phyloP scores from a whole-genome alignment of 2,113 vertebrate genomes.

The Ammodytes marinus region DNA sequence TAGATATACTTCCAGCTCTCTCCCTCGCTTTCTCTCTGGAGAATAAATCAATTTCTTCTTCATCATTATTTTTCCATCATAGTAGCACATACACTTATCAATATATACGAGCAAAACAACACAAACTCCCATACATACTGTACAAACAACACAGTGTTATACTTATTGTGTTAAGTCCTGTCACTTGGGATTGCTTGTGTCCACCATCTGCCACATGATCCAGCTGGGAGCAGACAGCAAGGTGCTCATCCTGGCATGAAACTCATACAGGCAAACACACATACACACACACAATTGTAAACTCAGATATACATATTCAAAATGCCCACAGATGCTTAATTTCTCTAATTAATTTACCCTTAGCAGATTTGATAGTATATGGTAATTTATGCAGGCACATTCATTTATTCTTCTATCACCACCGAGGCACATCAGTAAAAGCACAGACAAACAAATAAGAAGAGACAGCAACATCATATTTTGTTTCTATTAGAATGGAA shows the following conservation, averaged over 20 bases:
- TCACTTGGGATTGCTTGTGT: slow-evolving; percentile 55
- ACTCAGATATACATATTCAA: slow-evolving; percentile 10
- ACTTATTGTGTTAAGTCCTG: slow-evolving; percentile 34
- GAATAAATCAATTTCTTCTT: slow-evolving; percentile 21
- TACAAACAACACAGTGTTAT: slow-evolving; percentile 14
- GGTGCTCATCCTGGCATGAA: slow-evolving; percentile 53
- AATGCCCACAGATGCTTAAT: neutral
- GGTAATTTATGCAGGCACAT: slow-evolving; percentile 47
- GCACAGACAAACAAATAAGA: slow-evolving; percentile 40
- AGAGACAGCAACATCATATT: slow-evolving; percentile 20
- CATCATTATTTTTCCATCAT: neutral
- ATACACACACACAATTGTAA: slow-evolving; percentile 5
- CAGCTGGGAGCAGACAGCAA: slow-evolving; percentile 43
- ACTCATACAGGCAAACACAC: slow-evolving; percentile 15
- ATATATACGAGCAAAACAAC: slow-evolving; percentile 1
- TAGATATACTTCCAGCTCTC: slow-evolving; percentile 40
- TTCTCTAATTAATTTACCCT: slow-evolving; percentile 11
- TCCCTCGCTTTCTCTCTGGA: slow-evolving; percentile 5
- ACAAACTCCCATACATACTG: neutral
- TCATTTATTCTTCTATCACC: slow-evolving; percentile 25
- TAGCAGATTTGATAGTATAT: slow-evolving; percentile 31
- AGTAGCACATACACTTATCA: slow-evolving; percentile 6
- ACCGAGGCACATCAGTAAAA: slow-evolving; percentile 31
- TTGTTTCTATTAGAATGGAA: slow-evolving; percentile 23
- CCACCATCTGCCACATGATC: slow-evolving; percentile 72